A percentile compares a stretch with the other conserved stretches of the same genome.
These are phyloP conservation scores for Mythimna lalbum DNA, from an alignment of 2,888 invertebrate genomes.

Conservation along the genomic window DNA sequence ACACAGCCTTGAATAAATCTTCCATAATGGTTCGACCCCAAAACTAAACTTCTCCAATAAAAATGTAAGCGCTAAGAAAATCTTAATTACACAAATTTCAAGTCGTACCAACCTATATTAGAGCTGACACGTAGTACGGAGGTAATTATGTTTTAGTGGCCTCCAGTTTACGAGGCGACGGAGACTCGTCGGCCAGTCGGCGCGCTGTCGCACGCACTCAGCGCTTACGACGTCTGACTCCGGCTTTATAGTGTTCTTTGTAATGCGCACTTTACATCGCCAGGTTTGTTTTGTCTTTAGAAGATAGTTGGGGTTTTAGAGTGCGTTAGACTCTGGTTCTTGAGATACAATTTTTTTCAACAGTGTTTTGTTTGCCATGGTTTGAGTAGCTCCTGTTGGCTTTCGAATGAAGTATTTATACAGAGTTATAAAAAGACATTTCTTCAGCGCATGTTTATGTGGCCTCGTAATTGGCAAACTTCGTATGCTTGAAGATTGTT, in stretches of 20 bases:
- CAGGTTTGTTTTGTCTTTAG: slow-evolving; percentile 26
- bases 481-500: not conserved
- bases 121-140: slow-evolving; percentile 65
- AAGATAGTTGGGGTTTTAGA: not conserved
- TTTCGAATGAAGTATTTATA: not conserved
- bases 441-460: not conserved
- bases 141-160: slow-evolving; percentile 74
- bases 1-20: not conserved
- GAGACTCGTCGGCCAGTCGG: slow-evolving; percentile 54
- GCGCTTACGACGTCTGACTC: slow-evolving; percentile 45
- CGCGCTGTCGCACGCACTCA: slow-evolving; percentile 54
- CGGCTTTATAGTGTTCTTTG: slow-evolving; percentile 36
- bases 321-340: slow-evolving; percentile 18
- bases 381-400: slow-evolving; percentile 16
- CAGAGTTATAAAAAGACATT: not conserved
- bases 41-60: slow-evolving; percentile 37
- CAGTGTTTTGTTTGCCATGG: not conserved
- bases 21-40: not conserved
- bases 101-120: slow-evolving; percentile 30
- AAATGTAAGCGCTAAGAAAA: slow-evolving; percentile 40
- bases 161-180: slow-evolving; percentile 67
- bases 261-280: slow-evolving; percentile 31
- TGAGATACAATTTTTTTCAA: slow-evolving; percentile 1
- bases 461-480: not conserved
- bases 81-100: slow-evolving; percentile 49